Conservation (phyloP, 2,797 vertebrate genomes). For the Bradypodion ventrale region DNA sequence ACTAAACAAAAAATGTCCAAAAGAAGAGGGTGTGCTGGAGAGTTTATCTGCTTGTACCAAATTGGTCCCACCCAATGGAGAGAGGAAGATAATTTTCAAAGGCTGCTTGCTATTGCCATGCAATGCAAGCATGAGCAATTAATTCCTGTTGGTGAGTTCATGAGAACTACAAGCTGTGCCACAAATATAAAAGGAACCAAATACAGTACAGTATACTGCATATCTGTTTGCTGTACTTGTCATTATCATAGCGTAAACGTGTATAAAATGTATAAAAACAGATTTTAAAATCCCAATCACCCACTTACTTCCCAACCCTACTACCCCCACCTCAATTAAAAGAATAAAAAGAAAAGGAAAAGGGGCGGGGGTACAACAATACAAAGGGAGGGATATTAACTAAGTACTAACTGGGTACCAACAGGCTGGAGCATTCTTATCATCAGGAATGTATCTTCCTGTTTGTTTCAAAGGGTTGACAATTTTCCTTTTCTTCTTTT, state of each 20-base stretch:
- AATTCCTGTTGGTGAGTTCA: neutral
- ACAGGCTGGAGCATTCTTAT: too few species aligned
- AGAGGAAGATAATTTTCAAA: neutral
- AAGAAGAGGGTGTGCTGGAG: neutral
- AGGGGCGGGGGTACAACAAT: too few species aligned
- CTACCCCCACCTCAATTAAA: too few species aligned
- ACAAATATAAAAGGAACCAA: neutral
- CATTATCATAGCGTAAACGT: neutral
- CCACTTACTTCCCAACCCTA: too few species aligned
- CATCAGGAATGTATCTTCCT: neutral
- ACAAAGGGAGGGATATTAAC: too few species aligned
- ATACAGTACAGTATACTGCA: too few species aligned
- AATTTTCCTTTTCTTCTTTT: neutral
- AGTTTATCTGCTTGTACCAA: constrained; percentile 23
- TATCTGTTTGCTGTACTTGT: neutral
- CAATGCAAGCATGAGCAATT: neutral
- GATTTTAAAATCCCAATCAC: too few species aligned
- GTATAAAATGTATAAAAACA: too few species aligned
- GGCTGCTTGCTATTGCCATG: neutral
- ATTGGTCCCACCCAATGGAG: neutral
- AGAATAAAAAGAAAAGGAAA: too few species aligned
- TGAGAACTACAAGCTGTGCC: neutral
- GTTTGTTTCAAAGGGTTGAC: neutral
- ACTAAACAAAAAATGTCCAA: neutral
- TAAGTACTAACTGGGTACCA: too few species aligned